Evolutionary conservation across 2,797 vertebrate genomes (phyloP), one percentile per base, ranked within the genome.

Genomic region (Cynodonichthys magdalenae): DNA sequence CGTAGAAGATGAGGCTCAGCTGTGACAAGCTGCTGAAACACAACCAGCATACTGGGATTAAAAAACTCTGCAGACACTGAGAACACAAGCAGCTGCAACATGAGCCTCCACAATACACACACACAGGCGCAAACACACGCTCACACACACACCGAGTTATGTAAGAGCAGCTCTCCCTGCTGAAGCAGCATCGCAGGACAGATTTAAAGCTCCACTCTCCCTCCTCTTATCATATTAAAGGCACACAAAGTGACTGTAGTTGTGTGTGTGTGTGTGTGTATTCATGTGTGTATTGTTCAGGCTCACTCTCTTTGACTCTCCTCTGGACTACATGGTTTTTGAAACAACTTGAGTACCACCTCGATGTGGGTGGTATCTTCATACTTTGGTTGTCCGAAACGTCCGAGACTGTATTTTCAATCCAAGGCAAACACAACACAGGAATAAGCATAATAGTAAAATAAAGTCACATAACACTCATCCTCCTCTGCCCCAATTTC

Each of bases 171-270:
- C 11, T 52, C 76, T 86, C 63, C 75, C 74, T 69, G 66, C 78
- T 82, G 84, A 66, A 83, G 61, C 69, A 59, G 74, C 85, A 89
- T 86, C 85, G 86, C 66, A 86, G 83, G 80, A 62, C 84, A 88
- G 77, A 71, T 87, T 76, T 83, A 71, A 87, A 82, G 67, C 66
- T 76, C 73, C 41, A 14, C 75, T 71, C 79, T 78, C 70, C 69
- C 44, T 60, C 64, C 52, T 44, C 34, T 63, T 54, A 41, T 68
- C 66, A 66, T 68, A 79, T 79, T 78, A 83, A 74, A 89, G 73
- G 53, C 74, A 77, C 77, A 75, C 75, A 11, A 10, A 81, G 47
- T 65, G 71, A 74, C 70, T 79, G 79, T 71, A 76, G 41, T 39
- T 54, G 53, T 54, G 27, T 10, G 54, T 58, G 24, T 42, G 59